Conservation (phyloP, 2,888 invertebrate genomes). For the Euclidia mi region DNA sequence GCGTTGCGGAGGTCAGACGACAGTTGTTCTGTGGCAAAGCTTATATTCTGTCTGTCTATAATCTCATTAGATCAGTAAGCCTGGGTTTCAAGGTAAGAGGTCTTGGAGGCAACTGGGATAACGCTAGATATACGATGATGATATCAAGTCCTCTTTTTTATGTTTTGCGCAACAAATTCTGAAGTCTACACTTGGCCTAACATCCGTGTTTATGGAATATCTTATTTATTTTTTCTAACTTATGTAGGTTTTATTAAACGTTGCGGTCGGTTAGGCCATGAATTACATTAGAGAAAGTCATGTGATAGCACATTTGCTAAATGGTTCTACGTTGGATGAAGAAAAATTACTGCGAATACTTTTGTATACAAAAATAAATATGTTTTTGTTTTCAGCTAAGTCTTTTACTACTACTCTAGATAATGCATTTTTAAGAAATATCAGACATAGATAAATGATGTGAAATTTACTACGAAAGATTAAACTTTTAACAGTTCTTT, state of each 20-base stretch:
- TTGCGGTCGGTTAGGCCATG: conserved; percentile 26
- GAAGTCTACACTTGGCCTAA: not conserved
- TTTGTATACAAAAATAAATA: not conserved
- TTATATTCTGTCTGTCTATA: too few relatives aligned
- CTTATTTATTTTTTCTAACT: conserved; percentile 32
- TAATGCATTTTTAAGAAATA: too few relatives aligned
- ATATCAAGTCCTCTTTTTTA: not conserved
- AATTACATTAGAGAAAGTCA: conserved; percentile 32
- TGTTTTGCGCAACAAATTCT: not conserved
- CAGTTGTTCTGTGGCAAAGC: too few relatives aligned
- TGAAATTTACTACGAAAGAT: too few relatives aligned
- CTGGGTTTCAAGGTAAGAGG: too few relatives aligned
- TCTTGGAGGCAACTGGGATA: too few relatives aligned
- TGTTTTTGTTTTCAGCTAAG: not conserved
- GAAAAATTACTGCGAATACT: conserved; percentile 12
- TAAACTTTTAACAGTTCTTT: too few relatives aligned
- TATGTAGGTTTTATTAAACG: conserved; percentile 42
- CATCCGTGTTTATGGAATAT: conserved; percentile 7
- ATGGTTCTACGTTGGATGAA: conserved; percentile 11
- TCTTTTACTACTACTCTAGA: too few relatives aligned
- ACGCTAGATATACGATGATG: too few relatives aligned
- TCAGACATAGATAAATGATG: too few relatives aligned
- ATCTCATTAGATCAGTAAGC: too few relatives aligned
- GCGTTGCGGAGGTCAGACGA: too few relatives aligned
- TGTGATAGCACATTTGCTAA: conserved; percentile 21